Evolutionary conservation across 1,140 invertebrate species (phyloP), one percentile per base, ranked within the genome.

Genomic region (Globodera rostochiensis): DNA sequence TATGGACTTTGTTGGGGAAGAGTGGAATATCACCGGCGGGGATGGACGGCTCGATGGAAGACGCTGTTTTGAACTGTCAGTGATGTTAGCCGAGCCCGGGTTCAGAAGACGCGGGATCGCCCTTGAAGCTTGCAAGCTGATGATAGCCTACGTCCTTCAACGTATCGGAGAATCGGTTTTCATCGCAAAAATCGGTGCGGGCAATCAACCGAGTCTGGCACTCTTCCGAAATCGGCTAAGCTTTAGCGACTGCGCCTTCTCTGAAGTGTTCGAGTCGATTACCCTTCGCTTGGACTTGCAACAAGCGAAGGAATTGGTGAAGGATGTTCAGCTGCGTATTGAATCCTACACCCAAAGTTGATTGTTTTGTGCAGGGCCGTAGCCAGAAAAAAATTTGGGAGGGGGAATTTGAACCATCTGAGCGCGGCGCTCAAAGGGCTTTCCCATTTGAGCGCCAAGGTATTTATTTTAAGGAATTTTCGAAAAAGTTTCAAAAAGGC

Each of bases 21-120:
- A 9, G 36, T 19, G 78, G 79, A 21, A 8, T 19, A 57, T 7
- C 53, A 60, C 64, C 6, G 75, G 64, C 1, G 74, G 80, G 47
- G 57, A 60, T 5, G 47, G 57, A 79, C 45, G 36, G n/a, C 50
- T 15, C 11, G 49, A 82, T 83, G 57, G 19, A 3, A 64, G 19
- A 64, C 57, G 15, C 0, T 83, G 80, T 57, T 66, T 82, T n/a
- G 82, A 83, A 73, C 47, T 83, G 53, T 83, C 82, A 19, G 82
- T 83, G 13, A 83, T 83, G 82, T 46, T 83, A 19, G 82, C 82
- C 15, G 82, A 83, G 73, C 19, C 66, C 8, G 73, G 70, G 47
- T 84, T 80, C 70, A 45, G 82, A 67, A 50, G 66, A 21, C 60
- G 66, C 4, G 82, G 82, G 25, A 73, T 83, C 8, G 82, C 82